Percentiles rank a stretch among this genome's conserved stretches.
Evolutionary conservation across 2,797 vertebrate species (phyloP).

Genomic region (Gallirallus australis): DNA sequence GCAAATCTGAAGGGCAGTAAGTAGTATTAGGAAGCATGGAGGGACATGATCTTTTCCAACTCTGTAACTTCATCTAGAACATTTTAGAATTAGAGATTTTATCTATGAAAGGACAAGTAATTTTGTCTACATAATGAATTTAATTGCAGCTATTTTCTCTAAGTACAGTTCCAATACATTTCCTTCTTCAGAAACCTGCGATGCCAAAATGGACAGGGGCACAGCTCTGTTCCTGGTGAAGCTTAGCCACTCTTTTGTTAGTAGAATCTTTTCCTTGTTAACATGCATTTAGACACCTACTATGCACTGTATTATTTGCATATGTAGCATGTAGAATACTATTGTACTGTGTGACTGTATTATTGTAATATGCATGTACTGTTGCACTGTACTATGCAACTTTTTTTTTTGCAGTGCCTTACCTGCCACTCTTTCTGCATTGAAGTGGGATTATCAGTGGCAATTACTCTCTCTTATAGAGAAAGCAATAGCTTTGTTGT

Average conservation of each 20-base stretch:
- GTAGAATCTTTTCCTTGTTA: not conserved
- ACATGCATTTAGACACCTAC: not conserved
- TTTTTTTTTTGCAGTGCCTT: not conserved
- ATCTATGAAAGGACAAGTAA: not conserved
- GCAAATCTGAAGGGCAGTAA: not conserved
- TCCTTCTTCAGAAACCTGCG: not conserved
- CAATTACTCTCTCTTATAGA: not conserved
- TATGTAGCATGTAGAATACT: not conserved
- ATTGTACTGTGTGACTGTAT: not conserved
- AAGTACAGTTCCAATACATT: not conserved
- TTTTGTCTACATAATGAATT: not conserved
- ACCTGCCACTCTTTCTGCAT: not conserved
- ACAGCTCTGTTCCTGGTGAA: not conserved
- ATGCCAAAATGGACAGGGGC: not conserved
- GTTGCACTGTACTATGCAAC: not conserved
- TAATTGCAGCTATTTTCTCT: slow-evolving; percentile 28
- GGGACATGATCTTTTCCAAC: not conserved
- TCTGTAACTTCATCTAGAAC: not conserved
- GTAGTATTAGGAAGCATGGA: not conserved
- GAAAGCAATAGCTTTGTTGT: not conserved
- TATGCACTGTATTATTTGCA: not conserved
- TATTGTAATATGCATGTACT: not conserved
- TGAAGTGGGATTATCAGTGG: not conserved
- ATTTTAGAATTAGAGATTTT: slow-evolving; percentile 6
- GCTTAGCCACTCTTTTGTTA: not conserved